Conservation (phyloP, 2,888 invertebrate species). For the Tachina lurida region DNA sequence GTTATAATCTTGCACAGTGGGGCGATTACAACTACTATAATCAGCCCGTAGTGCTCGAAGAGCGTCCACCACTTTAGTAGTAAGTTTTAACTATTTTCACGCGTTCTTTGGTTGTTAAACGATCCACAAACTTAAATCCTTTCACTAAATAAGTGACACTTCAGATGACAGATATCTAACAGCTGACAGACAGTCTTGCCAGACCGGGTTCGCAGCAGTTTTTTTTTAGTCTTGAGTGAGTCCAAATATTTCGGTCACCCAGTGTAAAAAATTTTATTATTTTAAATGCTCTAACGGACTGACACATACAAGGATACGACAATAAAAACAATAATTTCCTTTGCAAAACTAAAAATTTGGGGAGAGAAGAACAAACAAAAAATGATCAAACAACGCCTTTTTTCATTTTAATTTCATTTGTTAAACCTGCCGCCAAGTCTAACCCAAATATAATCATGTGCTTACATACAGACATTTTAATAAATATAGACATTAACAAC, state of each 20-base stretch:
- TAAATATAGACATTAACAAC: constrained; percentile 34
- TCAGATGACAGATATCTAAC: too few species aligned
- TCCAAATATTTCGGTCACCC: background rate
- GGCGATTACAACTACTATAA: too few species aligned
- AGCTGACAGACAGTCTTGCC: too few species aligned
- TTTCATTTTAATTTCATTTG: constrained; percentile 70
- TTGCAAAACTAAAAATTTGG: constrained; percentile 36
- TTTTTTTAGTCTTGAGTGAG: background rate
- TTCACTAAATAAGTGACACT: too few species aligned
- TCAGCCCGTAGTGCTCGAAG: too few species aligned
- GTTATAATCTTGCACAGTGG: too few species aligned
- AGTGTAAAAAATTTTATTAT: constrained; percentile 30
- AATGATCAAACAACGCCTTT: constrained; percentile 68
- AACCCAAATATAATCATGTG: constrained; percentile 49
- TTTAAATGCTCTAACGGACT: constrained; percentile 10
- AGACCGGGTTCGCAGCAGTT: too few species aligned
- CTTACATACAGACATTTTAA: constrained; percentile 25
- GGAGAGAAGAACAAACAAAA: background rate
- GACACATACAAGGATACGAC: constrained; percentile 7
- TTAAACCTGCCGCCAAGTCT: constrained; percentile 62
- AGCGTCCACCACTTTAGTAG: too few species aligned
- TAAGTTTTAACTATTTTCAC: too few species aligned
- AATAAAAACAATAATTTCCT: constrained; percentile 18
- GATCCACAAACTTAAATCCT: too few species aligned
- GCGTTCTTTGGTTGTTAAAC: too few species aligned